Base-by-base conservation (phyloP, 2,888 invertebrate species). In the Azorinus chamasolen region DNA sequence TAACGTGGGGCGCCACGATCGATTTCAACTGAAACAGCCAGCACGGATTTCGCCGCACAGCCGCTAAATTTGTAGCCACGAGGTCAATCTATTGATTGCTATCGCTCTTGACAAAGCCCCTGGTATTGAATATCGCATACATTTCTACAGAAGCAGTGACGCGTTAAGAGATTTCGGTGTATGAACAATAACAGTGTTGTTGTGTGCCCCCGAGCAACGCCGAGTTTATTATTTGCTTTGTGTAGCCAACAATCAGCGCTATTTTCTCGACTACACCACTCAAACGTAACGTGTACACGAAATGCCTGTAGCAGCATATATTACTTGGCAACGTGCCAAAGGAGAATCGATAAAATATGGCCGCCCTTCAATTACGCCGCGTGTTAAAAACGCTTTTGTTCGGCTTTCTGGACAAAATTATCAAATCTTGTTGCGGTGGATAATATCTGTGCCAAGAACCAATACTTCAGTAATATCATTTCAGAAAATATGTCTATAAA, bases 271-370 rank as follows among this genome's bases (percentile, higher is more conserved):
- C n/a, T 53, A 39, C 41, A 37, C 51, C 65, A 41, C 48, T 18
- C 50, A 59, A n/a, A 32, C 46, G 43, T 62, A 39, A 54, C 50
- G 72, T 72, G 77, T 72, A 71, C 63, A 77, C 59, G 72, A 45
- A 53, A 48, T 53, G 55, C 48, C 39, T 64, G 22, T 22, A 39
- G 55, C 25, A 54, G 43, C 51, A 57, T 53, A 39, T 24, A 39
- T 37, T 32, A 62, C 53, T 66, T 76, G 76, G 76, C 53, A n/a
- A 50, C 5, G 24, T 50, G 76, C 76, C 76, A 76, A 71, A 62
- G 43, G 45, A 39, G 45, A 61, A 61, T 68, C 68, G 53, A 68
- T 68, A 68, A 53, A 59, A 18, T n/a, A 41, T n/a, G 41, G 27
- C 18, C 59, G 27, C 27, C 59, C 32, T 48, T 20, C 18, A 32